Evolutionary conservation across 2,888 invertebrate species (phyloP), one percentile per base, ranked within the genome.

Genomic region (Drosophila kuntzei): DNA sequence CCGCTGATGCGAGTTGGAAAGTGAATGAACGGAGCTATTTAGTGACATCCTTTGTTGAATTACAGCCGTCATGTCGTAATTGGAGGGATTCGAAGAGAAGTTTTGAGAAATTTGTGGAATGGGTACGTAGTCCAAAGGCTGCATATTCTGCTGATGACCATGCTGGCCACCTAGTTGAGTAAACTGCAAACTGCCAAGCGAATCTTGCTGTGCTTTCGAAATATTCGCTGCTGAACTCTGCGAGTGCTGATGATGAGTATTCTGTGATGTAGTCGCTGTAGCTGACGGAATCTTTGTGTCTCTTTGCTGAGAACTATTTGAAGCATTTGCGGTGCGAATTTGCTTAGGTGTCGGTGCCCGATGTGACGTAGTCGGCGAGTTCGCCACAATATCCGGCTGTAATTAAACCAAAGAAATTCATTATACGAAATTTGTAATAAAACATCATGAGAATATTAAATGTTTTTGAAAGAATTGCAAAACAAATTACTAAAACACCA

Each of bases 41-140:
- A 93, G 91, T 2, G 93, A 90, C 93, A 94, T 94, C 54, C 94
- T 90, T 89, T 95, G 94, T 76, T 95, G 95, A 46, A 95, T 95
- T 1, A 95, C 95, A 29, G 95, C 94, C 0, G 95, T 94, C 93
- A 95, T 94, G 46, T 95, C 95, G 82, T 95, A 94, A 70, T 94
- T 93, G 2, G 94, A 93, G 57, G 93, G 93, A 75, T 94, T 93
- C 64, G 93, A 93, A 1, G 94, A 93, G 62, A 94, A 94, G 12
- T 94, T 94, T 74, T 91, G 91, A 0, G 94, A 93, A 92, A 95
- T 94, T 71, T 94, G 93, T 5, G 94, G 92, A 58, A 94, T 93
- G 1, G 90, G 77, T 50, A 91, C 75, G 53, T 90, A 90, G 43
- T 90, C 91, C 22, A 86, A 92, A 64, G 94, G 93, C 61, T 92